Evolutionary conservation across 2,113 vertebrate genomes (phyloP).

Genomic region (Corythaeola cristata): DNA sequence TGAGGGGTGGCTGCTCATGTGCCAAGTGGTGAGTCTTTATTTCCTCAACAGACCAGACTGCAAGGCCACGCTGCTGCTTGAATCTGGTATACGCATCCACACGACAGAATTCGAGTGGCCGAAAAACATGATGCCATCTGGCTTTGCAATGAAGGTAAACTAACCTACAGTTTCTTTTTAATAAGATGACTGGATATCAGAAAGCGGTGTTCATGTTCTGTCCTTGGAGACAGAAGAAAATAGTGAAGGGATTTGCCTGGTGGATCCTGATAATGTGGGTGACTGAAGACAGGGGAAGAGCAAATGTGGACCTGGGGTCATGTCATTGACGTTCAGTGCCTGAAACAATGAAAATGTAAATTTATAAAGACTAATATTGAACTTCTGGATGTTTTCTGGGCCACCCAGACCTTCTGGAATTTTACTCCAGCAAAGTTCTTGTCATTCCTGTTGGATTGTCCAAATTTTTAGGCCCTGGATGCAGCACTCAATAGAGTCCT

Average conservation of each 20-base stretch:
- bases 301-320: neutral
- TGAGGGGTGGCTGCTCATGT: neutral
- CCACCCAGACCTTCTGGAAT: neutral
- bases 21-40: neutral
- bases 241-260: neutral
- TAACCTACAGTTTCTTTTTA: accelerated
- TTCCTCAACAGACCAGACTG: conserved; percentile 84
- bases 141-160: conserved; percentile 98
- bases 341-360: neutral
- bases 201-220: accelerated
- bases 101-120: conserved; percentile 98
- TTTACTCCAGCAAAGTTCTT: neutral
- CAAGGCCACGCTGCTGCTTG: conserved; percentile 91
- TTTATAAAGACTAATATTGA: neutral
- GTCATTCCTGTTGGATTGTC: neutral
- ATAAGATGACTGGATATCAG: accelerated
- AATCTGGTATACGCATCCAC: conserved; percentile 94
- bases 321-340: accelerated
- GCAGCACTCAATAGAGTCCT: neutral
- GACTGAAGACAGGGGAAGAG: neutral
- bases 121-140: conserved; percentile 96
- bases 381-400: neutral
- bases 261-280: neutral
- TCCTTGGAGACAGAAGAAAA: neutral
- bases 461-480: neutral